phyloP scores from a whole-genome alignment of 2,113 vertebrate genomes.

The Nyctibius bracteatus region DNA sequence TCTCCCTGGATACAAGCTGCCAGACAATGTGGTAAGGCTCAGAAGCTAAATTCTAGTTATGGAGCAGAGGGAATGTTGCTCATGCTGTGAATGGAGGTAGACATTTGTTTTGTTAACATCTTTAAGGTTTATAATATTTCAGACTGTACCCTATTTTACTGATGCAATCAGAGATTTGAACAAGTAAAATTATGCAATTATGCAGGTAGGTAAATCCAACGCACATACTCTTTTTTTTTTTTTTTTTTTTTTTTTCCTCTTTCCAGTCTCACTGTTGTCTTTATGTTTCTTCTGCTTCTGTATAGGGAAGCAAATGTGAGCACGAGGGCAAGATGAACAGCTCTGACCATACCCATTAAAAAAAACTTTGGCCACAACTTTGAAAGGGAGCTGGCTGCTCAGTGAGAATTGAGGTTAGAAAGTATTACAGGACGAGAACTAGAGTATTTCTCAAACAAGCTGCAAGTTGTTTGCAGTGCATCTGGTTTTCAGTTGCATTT shows the following conservation, averaged over 20 bases:
- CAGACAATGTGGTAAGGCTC: slow-evolving; percentile 89
- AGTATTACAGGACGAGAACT: neutral
- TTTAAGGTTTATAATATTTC: neutral
- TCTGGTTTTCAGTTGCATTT: neutral
- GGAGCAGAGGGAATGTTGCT: neutral
- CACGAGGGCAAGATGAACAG: neutral
- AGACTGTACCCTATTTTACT: neutral
- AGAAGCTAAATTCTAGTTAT: neutral
- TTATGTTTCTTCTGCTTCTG: neutral
- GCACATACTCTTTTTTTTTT: neutral
- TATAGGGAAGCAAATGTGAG: neutral
- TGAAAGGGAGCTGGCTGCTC: neutral
- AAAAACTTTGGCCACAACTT: neutral
- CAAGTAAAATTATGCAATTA: neutral
- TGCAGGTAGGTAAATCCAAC: neutral
- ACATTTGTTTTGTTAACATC: neutral
- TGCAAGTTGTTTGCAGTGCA: neutral
- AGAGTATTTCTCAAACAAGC: neutral
- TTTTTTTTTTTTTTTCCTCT: no score
- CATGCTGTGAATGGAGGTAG: neutral
- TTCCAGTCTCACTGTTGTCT: neutral
- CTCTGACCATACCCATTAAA: neutral
- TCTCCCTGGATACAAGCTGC: slow-evolving; percentile 89
- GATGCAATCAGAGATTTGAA: neutral
- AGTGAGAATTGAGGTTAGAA: neutral